These are phyloP conservation scores for Parauchenoglanis ngamensis DNA, from an alignment of 2,797 vertebrate genomes.

Conservation along the genomic window DNA sequence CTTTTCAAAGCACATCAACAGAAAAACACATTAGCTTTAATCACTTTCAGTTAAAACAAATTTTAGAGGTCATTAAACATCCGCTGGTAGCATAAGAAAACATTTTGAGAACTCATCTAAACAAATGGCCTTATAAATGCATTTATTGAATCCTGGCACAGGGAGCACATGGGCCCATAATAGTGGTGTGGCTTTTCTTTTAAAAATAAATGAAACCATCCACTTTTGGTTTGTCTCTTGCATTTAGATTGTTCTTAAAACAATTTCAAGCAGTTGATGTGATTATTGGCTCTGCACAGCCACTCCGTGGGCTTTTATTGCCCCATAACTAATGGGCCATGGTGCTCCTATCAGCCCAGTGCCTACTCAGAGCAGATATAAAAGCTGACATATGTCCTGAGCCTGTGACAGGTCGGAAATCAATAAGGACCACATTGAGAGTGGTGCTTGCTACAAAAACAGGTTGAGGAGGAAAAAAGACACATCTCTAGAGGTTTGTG, in stretches of 20 bases:
- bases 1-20: background rate
- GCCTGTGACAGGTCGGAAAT: slow-evolving; percentile 45
- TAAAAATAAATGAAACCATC: background rate
- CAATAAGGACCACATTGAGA: slow-evolving; percentile 35
- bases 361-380: slow-evolving; percentile 31
- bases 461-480: background rate
- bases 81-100: background rate
- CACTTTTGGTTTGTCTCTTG: slow-evolving; percentile 4
- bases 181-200: background rate
- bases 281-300: slow-evolving; percentile 24
- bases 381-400: slow-evolving; percentile 35
- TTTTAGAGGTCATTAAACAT: slow-evolving; percentile 18
- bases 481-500: slow-evolving; percentile 16
- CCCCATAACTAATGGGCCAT: slow-evolving; percentile 38
- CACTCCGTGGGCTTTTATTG: slow-evolving; percentile 29
- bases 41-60: background rate
- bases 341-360: slow-evolving; percentile 39
- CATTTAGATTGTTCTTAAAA: slow-evolving; percentile 32
- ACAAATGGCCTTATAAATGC: slow-evolving; percentile 22
- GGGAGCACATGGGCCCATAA: background rate
- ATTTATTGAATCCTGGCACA: background rate
- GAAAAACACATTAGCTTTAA: slow-evolving; percentile 17
- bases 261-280: slow-evolving; percentile 37
- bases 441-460: slow-evolving; percentile 13
- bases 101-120: background rate